These are phyloP conservation scores for Nineta flava DNA, from an alignment of 2,888 invertebrate species.

Conservation along the genomic window DNA sequence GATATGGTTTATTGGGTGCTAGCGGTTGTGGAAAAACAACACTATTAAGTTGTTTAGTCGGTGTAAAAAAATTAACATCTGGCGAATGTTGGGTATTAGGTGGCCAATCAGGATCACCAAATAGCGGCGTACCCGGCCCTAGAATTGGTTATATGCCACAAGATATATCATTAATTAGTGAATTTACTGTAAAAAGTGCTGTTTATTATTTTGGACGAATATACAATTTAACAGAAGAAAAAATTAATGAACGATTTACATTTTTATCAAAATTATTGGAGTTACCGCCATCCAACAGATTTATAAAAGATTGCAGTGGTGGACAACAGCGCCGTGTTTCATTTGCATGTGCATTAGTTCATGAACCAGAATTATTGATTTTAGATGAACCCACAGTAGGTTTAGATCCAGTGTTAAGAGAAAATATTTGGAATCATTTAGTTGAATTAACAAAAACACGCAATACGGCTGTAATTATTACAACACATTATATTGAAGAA, in stretches of 20 bases:
- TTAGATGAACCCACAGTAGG: conserved; percentile 93
- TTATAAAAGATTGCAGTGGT: conserved; percentile 62
- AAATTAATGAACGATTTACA: conserved; percentile 46
- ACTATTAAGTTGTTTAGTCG: conserved; percentile 68
- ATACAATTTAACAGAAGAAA: conserved; percentile 52
- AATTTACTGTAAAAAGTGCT: conserved; percentile 70
- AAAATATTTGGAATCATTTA: conserved; percentile 79
- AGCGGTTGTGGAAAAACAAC: conserved; percentile 89
- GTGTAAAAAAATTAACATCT: conserved; percentile 51
- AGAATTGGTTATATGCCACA: conserved; percentile 84
- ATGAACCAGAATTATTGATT: conserved; percentile 75
- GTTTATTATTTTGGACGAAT: conserved; percentile 77
- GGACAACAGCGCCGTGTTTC: conserved; percentile 84
- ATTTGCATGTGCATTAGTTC: conserved; percentile 74
- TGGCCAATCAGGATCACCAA: conserved; percentile 41
- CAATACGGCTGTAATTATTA: conserved; percentile 72
- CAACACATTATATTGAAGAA: conserved; percentile 92
- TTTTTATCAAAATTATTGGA: conserved; percentile 58
- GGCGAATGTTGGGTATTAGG: conserved; percentile 66
- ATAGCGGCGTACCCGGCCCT: conserved; percentile 51
- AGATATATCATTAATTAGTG: conserved; percentile 63
- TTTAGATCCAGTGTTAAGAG: conserved; percentile 68
- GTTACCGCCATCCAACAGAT: conserved; percentile 48
- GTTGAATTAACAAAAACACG: conserved; percentile 50
- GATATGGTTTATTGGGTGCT: conserved; percentile 76